Conservation (phyloP, 2,113 vertebrate genomes). For the Anolis sagrei region DNA sequence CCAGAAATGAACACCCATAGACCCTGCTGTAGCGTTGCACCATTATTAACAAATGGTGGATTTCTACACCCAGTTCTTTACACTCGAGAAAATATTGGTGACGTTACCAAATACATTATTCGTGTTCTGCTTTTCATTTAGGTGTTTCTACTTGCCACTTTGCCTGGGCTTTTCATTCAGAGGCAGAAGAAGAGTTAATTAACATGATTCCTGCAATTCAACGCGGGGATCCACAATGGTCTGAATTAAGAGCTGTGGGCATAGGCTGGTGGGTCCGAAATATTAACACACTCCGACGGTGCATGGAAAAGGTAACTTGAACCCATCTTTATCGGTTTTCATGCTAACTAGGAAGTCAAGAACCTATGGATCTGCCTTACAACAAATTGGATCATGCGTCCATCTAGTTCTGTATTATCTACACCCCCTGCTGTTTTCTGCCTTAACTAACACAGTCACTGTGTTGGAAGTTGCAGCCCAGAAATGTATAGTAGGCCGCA, state of each 20-base stretch:
- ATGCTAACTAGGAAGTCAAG: not conserved
- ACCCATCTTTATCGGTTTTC: not conserved
- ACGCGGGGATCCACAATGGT: constrained; percentile 95
- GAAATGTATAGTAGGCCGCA: too few relatives aligned
- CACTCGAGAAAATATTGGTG: not conserved
- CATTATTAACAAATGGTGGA: not conserved
- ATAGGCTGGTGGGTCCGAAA: constrained; percentile 99
- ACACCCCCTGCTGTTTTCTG: too few relatives aligned
- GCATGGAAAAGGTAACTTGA: constrained; percentile 93
- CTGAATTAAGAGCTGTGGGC: constrained; percentile 92
- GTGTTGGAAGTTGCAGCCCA: too few relatives aligned
- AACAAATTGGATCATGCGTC: too few relatives aligned
- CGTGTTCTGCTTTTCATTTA: constrained; percentile 56
- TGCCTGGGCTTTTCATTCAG: constrained; percentile 99
- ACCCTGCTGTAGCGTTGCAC: too few relatives aligned
- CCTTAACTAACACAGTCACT: too few relatives aligned
- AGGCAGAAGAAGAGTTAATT: constrained; percentile 95
- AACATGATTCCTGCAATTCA: constrained; percentile 98
- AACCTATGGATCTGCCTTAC: not conserved
- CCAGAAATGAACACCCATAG: too few relatives aligned
- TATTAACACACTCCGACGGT: constrained; percentile 93
- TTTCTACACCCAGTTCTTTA: not conserved
- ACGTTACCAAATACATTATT: not conserved
- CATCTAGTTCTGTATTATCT: too few relatives aligned
- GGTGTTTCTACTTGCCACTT: constrained; percentile 98